Conservation (phyloP, 2,113 vertebrate species). For the Ceyx melanurus region DNA sequence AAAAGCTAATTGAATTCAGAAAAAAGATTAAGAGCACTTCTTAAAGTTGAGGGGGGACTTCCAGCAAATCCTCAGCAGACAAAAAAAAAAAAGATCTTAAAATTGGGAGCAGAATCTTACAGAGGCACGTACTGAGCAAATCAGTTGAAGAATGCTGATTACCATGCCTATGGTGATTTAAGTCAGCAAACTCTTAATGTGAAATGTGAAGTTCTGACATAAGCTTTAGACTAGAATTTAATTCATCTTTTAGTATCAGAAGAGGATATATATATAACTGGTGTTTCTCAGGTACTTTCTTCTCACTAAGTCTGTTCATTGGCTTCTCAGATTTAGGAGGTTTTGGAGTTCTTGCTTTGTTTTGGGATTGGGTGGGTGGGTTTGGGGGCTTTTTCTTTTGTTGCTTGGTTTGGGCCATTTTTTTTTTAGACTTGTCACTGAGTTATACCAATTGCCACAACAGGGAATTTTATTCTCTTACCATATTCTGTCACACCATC, state of each 20-base stretch:
- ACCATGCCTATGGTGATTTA: not conserved
- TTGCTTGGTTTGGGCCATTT: not conserved
- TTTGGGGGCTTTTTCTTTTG: not conserved
- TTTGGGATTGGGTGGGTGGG: not conserved
- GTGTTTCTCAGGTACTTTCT: not conserved
- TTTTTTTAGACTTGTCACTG: not conserved
- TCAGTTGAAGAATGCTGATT: not conserved
- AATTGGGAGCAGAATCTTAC: not conserved
- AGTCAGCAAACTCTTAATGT: not conserved
- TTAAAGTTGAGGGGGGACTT: not conserved
- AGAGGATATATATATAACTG: not conserved
- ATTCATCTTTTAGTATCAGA: not conserved
- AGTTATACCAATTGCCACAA: not conserved
- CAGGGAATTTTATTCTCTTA: constrained; percentile 2
- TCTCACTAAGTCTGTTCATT: not conserved
- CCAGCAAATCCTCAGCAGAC: not conserved
- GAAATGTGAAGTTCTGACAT: not conserved
- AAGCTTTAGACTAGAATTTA: not conserved
- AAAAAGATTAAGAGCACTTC: not conserved
- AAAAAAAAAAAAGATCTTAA: not conserved
- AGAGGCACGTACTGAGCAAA: not conserved
- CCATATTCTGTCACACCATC: not conserved
- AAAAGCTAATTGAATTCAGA: not conserved
- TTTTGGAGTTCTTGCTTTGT: not conserved
- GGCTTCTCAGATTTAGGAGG: not conserved